These are phyloP conservation scores for Mythimna lalbum DNA, from an alignment of 2,888 invertebrate species.

Conservation along the genomic window DNA sequence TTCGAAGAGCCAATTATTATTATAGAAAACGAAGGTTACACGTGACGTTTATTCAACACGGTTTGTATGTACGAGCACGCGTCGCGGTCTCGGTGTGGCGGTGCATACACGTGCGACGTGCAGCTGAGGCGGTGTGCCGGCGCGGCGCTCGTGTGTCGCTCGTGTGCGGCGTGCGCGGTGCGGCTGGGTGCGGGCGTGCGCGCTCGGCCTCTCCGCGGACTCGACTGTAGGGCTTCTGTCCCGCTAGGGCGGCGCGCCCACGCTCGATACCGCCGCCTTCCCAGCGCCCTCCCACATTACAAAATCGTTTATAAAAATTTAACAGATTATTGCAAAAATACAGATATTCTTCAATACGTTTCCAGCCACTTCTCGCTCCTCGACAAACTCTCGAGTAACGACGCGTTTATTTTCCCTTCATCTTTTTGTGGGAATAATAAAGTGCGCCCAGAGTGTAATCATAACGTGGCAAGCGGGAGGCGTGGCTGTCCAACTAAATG, in stretches of 20 bases:
- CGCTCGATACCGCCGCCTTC: conserved; percentile 89
- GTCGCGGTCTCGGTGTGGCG: conserved; percentile 47
- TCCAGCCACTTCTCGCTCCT: conserved; percentile 39
- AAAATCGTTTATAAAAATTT: conserved; percentile 83
- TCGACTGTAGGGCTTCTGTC: conserved; percentile 86
- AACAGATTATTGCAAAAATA: conserved; percentile 76
- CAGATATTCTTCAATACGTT: conserved; percentile 50
- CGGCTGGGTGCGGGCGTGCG: conserved; percentile 73
- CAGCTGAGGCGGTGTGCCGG: conserved; percentile 57
- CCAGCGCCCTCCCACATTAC: conserved; percentile 88
- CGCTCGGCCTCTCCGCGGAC: conserved; percentile 79
- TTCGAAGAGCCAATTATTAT: conserved; percentile 64
- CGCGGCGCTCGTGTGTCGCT: conserved; percentile 54
- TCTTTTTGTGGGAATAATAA: conserved; percentile 42
- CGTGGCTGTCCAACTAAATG: conserved; percentile 64
- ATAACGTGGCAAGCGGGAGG: conserved; percentile 63
- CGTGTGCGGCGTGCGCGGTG: conserved; percentile 60
- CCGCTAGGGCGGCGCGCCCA: conserved; percentile 88
- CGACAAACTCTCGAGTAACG: conserved; percentile 20
- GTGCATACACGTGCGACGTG: conserved; percentile 69
- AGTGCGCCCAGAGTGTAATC: conserved; percentile 58
- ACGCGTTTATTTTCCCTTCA: conserved; percentile 20
- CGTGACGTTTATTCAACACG: conserved; percentile 54
- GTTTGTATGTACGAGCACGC: conserved; percentile 49
- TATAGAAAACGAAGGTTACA: conserved; percentile 57